phyloP scores from a whole-genome alignment of 2,113 vertebrate species.

The Nycticryphes semicollaris region DNA sequence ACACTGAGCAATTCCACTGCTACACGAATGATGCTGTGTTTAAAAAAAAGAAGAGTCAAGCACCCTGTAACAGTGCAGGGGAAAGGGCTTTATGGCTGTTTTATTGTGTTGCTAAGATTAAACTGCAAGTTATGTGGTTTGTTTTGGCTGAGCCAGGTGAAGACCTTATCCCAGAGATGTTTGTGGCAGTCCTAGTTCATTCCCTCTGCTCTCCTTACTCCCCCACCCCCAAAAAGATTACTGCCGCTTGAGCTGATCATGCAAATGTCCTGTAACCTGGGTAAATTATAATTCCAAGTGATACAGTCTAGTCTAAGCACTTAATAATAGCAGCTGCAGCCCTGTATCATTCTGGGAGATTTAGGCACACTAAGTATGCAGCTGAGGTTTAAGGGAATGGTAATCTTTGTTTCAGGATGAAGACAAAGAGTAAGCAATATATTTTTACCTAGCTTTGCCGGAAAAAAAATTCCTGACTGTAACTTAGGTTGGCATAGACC shows the following conservation, averaged over 20 bases:
- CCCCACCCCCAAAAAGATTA: neutral
- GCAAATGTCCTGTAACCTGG: neutral
- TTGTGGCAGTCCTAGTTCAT: neutral
- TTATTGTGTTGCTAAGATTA: neutral
- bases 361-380: neutral
- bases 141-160: neutral
- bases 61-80: neutral
- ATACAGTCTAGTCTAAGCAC: neutral
- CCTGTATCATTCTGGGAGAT: neutral
- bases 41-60: neutral
- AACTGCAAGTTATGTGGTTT: neutral
- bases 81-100: neutral
- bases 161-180: neutral
- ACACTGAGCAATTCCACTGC: neutral
- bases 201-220: neutral
- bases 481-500: neutral
- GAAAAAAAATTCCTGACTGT: neutral
- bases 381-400: neutral
- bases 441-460: neutral
- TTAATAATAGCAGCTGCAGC: neutral
- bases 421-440: neutral
- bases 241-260: neutral
- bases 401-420: neutral
- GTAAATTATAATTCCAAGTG: neutral
- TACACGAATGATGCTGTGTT: neutral